Evolutionary conservation across 2,797 vertebrate species (phyloP).

Genomic region (Molossus molossus): DNA sequence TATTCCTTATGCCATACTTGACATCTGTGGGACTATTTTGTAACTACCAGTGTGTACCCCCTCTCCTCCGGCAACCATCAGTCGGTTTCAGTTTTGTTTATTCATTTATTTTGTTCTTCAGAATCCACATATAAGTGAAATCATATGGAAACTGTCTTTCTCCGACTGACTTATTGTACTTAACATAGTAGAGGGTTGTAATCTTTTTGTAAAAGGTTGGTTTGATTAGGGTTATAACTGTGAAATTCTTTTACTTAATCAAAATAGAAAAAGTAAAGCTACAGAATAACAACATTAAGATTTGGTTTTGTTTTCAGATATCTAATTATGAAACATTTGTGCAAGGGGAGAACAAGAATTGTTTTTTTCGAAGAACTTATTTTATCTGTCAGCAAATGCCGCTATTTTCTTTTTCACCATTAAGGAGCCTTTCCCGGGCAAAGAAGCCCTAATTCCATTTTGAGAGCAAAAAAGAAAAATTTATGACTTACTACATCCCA

Average conservation of each 20-base stretch:
- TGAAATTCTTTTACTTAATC: conserved; percentile 11
- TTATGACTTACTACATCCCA: neutral
- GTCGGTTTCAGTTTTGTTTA: neutral
- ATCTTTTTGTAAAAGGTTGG: conserved; percentile 7
- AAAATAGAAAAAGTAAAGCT: conserved; percentile 1
- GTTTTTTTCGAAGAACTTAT: neutral
- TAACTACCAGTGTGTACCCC: no score
- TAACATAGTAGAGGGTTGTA: neutral
- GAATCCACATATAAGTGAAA: neutral
- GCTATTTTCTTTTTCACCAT: conserved; percentile 6
- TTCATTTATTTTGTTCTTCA: neutral
- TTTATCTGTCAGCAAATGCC: neutral
- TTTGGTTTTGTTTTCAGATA: neutral
- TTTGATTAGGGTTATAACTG: neutral
- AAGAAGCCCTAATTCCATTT: conserved; percentile 43
- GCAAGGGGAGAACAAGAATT: neutral
- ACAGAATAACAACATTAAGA: neutral
- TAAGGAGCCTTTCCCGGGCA: neutral
- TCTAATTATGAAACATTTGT: neutral
- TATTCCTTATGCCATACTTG: neutral
- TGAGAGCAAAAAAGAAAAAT: neutral
- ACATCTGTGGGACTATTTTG: neutral
- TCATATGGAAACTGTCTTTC: neutral
- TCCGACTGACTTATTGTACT: neutral
- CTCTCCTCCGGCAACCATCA: neutral